phyloP scores from a whole-genome alignment of 1,140 invertebrate genomes.

The Patella vulgata region DNA sequence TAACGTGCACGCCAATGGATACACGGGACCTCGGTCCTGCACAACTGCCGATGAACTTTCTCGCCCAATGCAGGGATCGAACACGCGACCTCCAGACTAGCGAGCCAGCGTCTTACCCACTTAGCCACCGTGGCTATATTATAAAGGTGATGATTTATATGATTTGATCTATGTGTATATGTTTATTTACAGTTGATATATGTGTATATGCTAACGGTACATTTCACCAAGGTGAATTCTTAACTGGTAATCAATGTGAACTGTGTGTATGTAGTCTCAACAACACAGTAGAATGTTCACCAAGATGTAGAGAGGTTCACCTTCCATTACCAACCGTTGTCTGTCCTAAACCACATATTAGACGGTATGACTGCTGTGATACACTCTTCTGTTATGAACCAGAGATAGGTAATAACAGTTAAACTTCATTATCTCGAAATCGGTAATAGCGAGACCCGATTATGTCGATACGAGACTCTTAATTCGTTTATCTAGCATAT shows the following conservation, averaged over 20 bases:
- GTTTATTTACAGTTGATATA: neutral
- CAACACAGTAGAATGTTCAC: slow-evolving; percentile 13
- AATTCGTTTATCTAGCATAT: too few species aligned
- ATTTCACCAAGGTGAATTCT: slow-evolving; percentile 5
- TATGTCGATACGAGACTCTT: too few species aligned
- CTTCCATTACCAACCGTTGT: slow-evolving; percentile 15
- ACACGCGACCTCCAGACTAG: too few species aligned
- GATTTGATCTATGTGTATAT: neutral
- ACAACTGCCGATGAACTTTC: too few species aligned
- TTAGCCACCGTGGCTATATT: too few species aligned
- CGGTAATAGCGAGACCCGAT: too few species aligned
- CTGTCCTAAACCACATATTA: slow-evolving; percentile 27
- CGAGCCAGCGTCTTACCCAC: too few species aligned
- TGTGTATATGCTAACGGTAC: slow-evolving; percentile 20
- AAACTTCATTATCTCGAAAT: too few species aligned
- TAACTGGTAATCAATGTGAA: slow-evolving; percentile 21
- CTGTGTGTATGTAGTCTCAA: slow-evolving; percentile 23
- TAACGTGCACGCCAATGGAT: too few species aligned
- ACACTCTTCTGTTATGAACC: slow-evolving; percentile 20
- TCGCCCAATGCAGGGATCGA: too few species aligned
- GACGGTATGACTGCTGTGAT: slow-evolving; percentile 24
- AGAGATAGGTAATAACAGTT: slow-evolving; percentile 3
- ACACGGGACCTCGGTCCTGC: too few species aligned
- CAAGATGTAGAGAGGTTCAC: slow-evolving; percentile 5
- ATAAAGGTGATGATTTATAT: too few species aligned